A percentile compares a stretch with the other conserved stretches of the same genome.
Evolutionary conservation across 2,888 invertebrate species (phyloP).

Genomic region (Diarsia rubi): DNA sequence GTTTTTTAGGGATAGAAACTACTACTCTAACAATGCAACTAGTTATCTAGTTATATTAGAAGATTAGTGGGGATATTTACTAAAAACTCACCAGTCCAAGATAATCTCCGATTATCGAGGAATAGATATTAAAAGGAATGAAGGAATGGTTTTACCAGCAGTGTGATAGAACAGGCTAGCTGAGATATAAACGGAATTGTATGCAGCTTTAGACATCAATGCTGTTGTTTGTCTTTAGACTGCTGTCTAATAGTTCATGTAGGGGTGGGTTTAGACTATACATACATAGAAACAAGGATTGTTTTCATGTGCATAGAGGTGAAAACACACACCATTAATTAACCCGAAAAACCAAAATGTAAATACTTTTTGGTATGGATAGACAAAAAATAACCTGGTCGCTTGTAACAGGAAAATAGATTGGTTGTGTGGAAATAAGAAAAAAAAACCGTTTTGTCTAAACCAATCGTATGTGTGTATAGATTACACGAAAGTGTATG

Average conservation of each 20-base stretch:
- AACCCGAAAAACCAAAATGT: too few species aligned
- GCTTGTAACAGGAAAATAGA: neutral
- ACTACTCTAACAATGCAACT: conserved; percentile 17
- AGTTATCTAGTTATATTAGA: neutral
- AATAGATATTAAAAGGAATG: neutral
- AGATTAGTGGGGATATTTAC: conserved; percentile 11
- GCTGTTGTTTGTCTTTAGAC: neutral
- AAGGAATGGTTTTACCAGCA: neutral
- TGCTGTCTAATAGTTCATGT: neutral
- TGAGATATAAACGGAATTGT: conserved; percentile 5
- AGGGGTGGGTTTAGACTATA: neutral
- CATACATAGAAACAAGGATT: neutral
- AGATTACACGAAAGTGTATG: conserved; percentile 34
- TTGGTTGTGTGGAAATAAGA: neutral
- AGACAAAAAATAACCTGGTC: too few species aligned
- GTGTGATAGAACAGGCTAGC: neutral
- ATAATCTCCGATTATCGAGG: conserved; percentile 1
- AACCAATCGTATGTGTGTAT: neutral
- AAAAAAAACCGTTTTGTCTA: neutral
- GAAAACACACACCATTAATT: too few species aligned
- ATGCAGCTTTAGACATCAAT: neutral
- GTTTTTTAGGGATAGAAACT: conserved; percentile 10
- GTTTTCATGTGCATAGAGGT: neutral
- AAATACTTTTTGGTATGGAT: neutral
- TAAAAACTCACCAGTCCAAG: neutral